phyloP scores from a whole-genome alignment of 2,888 invertebrate species.

The Diadromus collaris region DNA sequence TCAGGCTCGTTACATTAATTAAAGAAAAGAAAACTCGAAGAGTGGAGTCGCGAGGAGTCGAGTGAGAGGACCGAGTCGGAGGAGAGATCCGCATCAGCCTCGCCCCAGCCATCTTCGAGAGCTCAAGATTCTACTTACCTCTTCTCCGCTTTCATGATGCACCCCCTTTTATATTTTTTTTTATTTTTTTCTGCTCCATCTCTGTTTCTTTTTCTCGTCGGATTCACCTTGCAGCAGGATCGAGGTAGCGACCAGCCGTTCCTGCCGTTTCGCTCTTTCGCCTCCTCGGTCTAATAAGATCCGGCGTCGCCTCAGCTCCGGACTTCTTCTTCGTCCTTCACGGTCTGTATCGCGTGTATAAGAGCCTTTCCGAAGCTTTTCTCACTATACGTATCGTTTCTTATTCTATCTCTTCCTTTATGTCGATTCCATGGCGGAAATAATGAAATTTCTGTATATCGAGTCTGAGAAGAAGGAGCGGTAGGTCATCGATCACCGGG shows the following conservation, averaged over 20 bases:
- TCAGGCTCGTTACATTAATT: conserved; percentile 62
- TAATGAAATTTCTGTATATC: conserved; percentile 50
- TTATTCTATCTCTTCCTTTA: conserved; percentile 18
- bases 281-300: conserved; percentile 54
- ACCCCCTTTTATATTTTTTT: not conserved
- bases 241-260: conserved; percentile 27
- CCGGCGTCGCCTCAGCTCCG: conserved; percentile 32
- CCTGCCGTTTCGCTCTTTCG: conserved; percentile 22
- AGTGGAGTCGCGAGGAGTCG: conserved; percentile 21
- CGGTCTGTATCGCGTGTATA: conserved; percentile 10
- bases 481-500: conserved; percentile 41
- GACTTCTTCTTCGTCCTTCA: conserved; percentile 13
- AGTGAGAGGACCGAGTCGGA: conserved; percentile 1
- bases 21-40: conserved; percentile 58
- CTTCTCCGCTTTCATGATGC: conserved; percentile 29
- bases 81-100: conserved; percentile 24
- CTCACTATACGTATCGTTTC: conserved; percentile 6
- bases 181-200: conserved; percentile 22
- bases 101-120: conserved; percentile 44
- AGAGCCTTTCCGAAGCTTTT: conserved; percentile 3
- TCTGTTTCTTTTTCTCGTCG: conserved; percentile 20
- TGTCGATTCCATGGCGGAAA: conserved; percentile 30
- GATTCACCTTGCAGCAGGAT: conserved; percentile 26
- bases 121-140: conserved; percentile 46
- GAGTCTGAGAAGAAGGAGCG: conserved; percentile 27